A percentile compares a stretch with the other conserved stretches of the same genome.
phyloP scores from a whole-genome alignment of 2,113 vertebrate species.

The Macroglossus sobrinus region DNA sequence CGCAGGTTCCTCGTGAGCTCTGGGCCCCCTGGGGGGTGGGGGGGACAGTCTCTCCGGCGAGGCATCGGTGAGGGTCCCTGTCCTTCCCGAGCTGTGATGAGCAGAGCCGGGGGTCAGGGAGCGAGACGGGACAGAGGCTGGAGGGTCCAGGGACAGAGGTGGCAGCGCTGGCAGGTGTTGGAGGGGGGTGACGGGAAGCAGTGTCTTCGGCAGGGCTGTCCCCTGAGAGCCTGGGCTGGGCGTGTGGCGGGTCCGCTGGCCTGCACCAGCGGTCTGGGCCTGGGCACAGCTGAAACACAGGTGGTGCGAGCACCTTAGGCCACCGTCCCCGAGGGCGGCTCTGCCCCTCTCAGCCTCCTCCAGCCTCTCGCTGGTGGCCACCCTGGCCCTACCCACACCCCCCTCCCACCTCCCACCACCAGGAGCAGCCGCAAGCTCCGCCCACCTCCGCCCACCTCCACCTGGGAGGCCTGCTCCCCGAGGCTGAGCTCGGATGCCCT shows the following conservation, averaged over 20 bases:
- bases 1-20: background rate
- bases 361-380: background rate
- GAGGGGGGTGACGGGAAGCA: background rate
- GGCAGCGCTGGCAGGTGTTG: fast-evolving
- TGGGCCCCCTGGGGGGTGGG: background rate
- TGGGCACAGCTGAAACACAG: background rate
- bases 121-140: background rate
- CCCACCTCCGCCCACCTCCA: background rate
- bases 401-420: fast-evolving
- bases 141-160: background rate
- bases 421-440: background rate
- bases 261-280: background rate
- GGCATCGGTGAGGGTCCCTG: background rate
- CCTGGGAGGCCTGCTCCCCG: background rate
- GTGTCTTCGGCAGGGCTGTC: background rate
- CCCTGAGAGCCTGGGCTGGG: background rate
- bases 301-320: background rate
- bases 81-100: background rate
- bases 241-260: background rate
- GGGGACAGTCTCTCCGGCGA: background rate
- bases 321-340: fast-evolving
- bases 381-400: background rate
- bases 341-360: background rate
- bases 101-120: background rate
- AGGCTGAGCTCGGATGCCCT: fast-evolving